Base-by-base conservation (phyloP, 2,113 vertebrate genomes). In the Panurus biarmicus region DNA sequence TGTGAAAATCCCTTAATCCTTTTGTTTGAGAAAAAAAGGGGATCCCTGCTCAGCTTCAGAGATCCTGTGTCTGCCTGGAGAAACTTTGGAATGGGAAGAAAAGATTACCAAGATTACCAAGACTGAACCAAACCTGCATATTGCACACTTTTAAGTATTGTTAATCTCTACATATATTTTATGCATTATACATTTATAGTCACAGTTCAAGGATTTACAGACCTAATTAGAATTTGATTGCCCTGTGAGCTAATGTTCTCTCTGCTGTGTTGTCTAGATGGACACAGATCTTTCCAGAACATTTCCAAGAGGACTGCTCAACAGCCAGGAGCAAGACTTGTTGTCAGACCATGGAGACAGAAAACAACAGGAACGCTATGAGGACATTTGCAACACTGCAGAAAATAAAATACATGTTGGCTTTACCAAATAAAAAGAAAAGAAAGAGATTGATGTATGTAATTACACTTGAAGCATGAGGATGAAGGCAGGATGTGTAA, bases 101-200 rank as follows among this genome's bases (percentile, higher is more conserved):
- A 69, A 36, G 15, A 25, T 56, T 12, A 56, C 15, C 48, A 62
- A 45, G 48, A 40, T 3, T 5, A 51, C n/a, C n/a, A 88, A 83
- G 33, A 21, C 26, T 48, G 26, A 84, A 60, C 21, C 31, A 35
- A 21, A 72, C 10, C 38, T 25, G 2, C 5, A 2, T 7, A 64
- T 19, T 5, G 24, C 7, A 23, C 3, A 4, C 4, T 5, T 7
- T 23, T 60, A 72, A 70, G 16, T 21, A 53, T 13, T 18, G 20
- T 33, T 38, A 12, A 40, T n/a, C 24, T 58, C 53, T 29, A 11
- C 3, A 2, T 16, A 38, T 23, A 13, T 10, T 12, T 53, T 15
- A 29, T 7, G 16, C 20, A 22, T 45, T 21, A 50, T 3, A 77
- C 0, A 3, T 9, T 60, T 5, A 12, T 2, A 54, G 13, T 31